These are phyloP conservation scores for Scotopteryx bipunctaria DNA, from an alignment of 2,888 invertebrate species.

Conservation along the genomic window DNA sequence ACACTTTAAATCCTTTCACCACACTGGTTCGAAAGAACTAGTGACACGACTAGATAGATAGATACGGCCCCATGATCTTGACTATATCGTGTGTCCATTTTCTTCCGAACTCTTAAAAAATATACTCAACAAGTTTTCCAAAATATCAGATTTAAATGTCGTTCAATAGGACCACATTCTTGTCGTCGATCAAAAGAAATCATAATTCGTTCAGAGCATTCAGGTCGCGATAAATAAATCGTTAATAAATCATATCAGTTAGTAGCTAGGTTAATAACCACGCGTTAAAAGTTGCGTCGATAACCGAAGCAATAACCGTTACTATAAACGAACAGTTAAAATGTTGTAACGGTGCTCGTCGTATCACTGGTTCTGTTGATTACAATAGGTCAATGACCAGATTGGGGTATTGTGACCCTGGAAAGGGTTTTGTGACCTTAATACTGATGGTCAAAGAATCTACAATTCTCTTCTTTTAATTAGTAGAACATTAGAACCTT, in stretches of 20 bases:
- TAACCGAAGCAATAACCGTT: constrained; percentile 21
- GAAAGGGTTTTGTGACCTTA: too few relatives aligned
- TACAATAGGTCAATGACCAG: too few relatives aligned
- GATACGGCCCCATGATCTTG: too few relatives aligned
- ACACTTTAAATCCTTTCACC: too few relatives aligned
- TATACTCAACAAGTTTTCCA: neutral
- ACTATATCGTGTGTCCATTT: too few relatives aligned
- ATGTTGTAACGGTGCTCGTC: constrained; percentile 14
- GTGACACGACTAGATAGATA: too few relatives aligned
- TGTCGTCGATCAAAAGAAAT: constrained; percentile 17
- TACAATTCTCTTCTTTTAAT: too few relatives aligned
- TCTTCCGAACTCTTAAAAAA: too few relatives aligned
- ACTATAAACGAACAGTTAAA: constrained; percentile 21
- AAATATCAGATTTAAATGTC: neutral
- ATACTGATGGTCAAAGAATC: too few relatives aligned
- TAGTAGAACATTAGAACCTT: too few relatives aligned
- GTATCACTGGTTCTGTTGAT: neutral
- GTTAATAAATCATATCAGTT: constrained; percentile 29
- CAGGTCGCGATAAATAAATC: constrained; percentile 18
- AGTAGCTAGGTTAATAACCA: constrained; percentile 32
- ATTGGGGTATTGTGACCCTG: too few relatives aligned
- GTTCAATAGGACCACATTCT: constrained; percentile 12
- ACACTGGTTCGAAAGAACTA: too few relatives aligned
- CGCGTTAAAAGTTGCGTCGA: constrained; percentile 27
- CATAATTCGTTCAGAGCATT: constrained; percentile 15